A percentile compares a stretch with the other conserved stretches of the same genome.
Conservation (phyloP, 2,113 vertebrate species). For the Nymphicus hollandicus region DNA sequence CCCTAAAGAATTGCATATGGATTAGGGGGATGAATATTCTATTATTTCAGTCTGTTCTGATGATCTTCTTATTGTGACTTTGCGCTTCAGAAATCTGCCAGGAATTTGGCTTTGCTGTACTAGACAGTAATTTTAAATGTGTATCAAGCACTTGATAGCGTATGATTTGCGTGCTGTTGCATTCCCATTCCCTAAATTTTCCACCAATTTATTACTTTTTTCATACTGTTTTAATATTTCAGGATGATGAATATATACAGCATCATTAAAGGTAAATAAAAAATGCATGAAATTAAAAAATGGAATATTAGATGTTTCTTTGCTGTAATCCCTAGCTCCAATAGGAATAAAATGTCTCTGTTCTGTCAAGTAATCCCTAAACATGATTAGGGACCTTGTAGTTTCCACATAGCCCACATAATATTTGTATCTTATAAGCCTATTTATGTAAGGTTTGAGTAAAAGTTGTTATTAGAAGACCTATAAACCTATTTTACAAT, state of each 20-base stretch:
- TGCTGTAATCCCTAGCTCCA: constrained; percentile 79
- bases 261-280: constrained; percentile 88
- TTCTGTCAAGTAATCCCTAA: constrained; percentile 85
- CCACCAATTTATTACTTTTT: constrained; percentile 88
- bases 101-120: constrained; percentile 82
- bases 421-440: constrained; percentile 84
- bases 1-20: constrained; percentile 97
- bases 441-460: constrained; percentile 83
- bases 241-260: constrained; percentile 89
- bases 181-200: constrained; percentile 83
- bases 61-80: constrained; percentile 92
- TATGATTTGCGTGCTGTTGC: constrained; percentile 88
- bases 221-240: constrained; percentile 87
- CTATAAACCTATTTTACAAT: constrained; percentile 81
- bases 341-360: constrained; percentile 81
- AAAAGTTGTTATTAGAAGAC: constrained; percentile 82
- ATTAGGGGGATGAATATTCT: constrained; percentile 99
- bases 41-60: constrained; percentile 97
- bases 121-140: constrained; percentile 84
- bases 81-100: constrained; percentile 85
- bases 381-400: constrained; percentile 87
- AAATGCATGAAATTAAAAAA: constrained; percentile 88
- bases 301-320: constrained; percentile 86
- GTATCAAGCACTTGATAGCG: constrained; percentile 89
- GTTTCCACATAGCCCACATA: constrained; percentile 75